Conservation (phyloP, 1,140 invertebrate species). For the Drosophila parabipectinata region DNA sequence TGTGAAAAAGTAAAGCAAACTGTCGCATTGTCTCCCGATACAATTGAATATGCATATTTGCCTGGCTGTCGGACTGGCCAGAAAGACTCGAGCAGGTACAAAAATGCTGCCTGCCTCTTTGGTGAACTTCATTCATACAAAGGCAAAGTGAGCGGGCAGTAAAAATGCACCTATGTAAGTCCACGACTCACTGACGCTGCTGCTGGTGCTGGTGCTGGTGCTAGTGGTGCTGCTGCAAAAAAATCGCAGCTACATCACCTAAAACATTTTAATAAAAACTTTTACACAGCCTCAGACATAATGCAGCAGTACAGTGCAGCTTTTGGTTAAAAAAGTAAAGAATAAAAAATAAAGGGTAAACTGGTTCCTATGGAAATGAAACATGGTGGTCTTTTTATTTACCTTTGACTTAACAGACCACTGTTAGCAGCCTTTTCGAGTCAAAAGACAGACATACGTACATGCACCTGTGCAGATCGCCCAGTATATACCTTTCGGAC, state of each 20-base stretch:
- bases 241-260: slow-evolving; percentile 40
- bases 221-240: slow-evolving; percentile 30
- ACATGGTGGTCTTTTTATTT: slow-evolving; percentile 71
- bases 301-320: slow-evolving; percentile 34
- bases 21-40: slow-evolving; percentile 46
- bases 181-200: slow-evolving; percentile 7
- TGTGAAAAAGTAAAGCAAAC: slow-evolving; percentile 30
- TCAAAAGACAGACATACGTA: slow-evolving; percentile 9
- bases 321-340: slow-evolving; percentile 13
- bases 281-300: slow-evolving; percentile 35
- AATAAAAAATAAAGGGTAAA: slow-evolving; percentile 48
- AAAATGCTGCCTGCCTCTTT: slow-evolving; percentile 74
- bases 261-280: slow-evolving; percentile 59
- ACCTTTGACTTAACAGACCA: slow-evolving; percentile 62
- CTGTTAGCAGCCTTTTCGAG: slow-evolving; percentile 59
- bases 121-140: slow-evolving; percentile 76
- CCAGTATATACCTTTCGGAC: slow-evolving; percentile 46
- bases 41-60: slow-evolving; percentile 59
- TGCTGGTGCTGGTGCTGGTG: slow-evolving; percentile 8
- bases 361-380: slow-evolving; percentile 69
- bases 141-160: slow-evolving; percentile 51
- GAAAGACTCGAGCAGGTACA: slow-evolving; percentile 37
- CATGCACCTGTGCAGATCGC: slow-evolving; percentile 64
- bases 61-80: neutral
- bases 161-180: slow-evolving; percentile 5